phyloP scores from a whole-genome alignment of 2,888 invertebrate species.

The Pandemis heparana region DNA sequence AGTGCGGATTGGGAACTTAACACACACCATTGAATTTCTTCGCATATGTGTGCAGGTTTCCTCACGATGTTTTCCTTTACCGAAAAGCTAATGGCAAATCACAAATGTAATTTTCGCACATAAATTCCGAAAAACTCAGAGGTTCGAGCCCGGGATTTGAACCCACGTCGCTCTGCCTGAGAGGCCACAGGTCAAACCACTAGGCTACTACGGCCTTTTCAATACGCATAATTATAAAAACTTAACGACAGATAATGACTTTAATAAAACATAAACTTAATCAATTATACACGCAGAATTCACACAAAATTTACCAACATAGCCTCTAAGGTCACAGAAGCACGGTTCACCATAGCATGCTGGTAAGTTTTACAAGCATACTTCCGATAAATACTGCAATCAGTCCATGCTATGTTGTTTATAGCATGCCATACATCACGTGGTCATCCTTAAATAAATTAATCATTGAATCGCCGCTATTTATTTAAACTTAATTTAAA shows the following conservation, averaged over 20 bases:
- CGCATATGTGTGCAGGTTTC: no score
- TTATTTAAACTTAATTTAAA: slow-evolving; percentile 15
- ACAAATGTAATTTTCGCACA: no score
- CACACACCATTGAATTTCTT: no score
- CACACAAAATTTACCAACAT: background rate
- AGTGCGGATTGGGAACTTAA: no score
- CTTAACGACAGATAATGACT: background rate
- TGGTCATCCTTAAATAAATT: slow-evolving; percentile 39
- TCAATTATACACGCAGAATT: slow-evolving; percentile 24
- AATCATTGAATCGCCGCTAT: slow-evolving; percentile 26
- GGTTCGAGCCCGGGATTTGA: no score
- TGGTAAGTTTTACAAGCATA: slow-evolving; percentile 19
- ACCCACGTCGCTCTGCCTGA: no score
- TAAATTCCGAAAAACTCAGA: no score
- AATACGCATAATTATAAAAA: background rate
- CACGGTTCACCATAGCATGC: slow-evolving; percentile 9
- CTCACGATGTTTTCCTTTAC: no score
- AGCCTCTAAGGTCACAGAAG: background rate
- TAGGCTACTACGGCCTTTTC: no score
- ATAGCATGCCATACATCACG: slow-evolving; percentile 43
- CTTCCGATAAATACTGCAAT: slow-evolving; percentile 43
- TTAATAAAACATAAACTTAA: slow-evolving; percentile 19
- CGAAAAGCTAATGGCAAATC: no score
- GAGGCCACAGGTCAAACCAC: no score
- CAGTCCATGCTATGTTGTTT: slow-evolving; percentile 42